These are phyloP conservation scores for Gymnorhina tibicen DNA, from an alignment of 2,113 vertebrate genomes.

Conservation along the genomic window DNA sequence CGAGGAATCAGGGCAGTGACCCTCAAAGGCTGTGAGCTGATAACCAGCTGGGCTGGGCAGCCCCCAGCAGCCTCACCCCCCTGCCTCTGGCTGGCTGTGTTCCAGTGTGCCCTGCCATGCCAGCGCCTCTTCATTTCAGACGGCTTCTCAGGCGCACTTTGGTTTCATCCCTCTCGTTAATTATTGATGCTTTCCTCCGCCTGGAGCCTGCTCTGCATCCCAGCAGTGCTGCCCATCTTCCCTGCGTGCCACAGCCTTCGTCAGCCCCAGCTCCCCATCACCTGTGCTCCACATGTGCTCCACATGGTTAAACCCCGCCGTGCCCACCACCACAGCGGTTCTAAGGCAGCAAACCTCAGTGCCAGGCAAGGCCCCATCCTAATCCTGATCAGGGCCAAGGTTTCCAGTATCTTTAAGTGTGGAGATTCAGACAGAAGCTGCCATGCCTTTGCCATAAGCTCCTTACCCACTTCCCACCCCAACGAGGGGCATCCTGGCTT, in stretches of 20 bases:
- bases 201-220: not conserved
- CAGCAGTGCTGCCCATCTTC: not conserved
- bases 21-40: not conserved
- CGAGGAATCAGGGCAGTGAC: accelerated
- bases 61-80: accelerated
- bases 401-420: not conserved
- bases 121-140: not conserved
- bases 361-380: not conserved
- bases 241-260: accelerated
- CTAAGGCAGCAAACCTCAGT: not conserved
- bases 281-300: accelerated
- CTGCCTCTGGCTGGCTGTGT: not conserved
- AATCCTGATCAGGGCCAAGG: not conserved
- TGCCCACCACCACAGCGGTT: accelerated
- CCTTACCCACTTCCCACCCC: not conserved
- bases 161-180: constrained; percentile 31
- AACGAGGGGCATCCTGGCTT: not conserved
- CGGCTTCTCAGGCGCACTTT: not conserved
- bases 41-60: not conserved
- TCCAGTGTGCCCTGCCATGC: not conserved
- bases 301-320: accelerated
- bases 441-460: not conserved
- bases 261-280: accelerated
- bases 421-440: not conserved
- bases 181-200: not conserved